Conservation (phyloP, 1,140 invertebrate species). For the Papilio aristodemus region DNA sequence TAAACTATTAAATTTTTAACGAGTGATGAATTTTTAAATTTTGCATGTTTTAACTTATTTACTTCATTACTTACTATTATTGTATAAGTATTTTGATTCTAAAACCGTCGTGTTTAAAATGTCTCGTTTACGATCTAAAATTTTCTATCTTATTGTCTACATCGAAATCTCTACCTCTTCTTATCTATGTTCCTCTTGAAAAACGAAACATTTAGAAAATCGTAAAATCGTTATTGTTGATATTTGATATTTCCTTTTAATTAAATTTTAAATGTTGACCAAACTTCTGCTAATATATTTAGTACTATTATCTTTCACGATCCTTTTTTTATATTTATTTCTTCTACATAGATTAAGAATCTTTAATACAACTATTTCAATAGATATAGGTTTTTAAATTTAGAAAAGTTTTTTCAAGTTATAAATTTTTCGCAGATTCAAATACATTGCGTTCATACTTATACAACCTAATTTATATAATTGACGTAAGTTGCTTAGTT, state of each 20-base stretch:
- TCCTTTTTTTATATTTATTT: not conserved
- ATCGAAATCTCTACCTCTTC: conserved; percentile 34
- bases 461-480: not conserved
- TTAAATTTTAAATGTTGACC: conserved; percentile 16
- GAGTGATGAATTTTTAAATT: conserved; percentile 3
- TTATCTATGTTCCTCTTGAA: conserved; percentile 24
- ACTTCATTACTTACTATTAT: conserved; percentile 5
- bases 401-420: not conserved
- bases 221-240: conserved; percentile 1
- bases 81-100: conserved; percentile 5
- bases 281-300: not conserved
- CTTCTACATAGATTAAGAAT: not conserved
- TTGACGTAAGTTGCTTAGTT: not conserved
- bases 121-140: not conserved
- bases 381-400: too few relatives aligned
- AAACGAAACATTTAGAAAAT: conserved; percentile 20
- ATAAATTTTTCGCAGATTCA: not conserved
- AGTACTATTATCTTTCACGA: not conserved
- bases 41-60: conserved; percentile 5
- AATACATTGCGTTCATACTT: not conserved
- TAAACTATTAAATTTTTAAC: not conserved
- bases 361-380: not conserved
- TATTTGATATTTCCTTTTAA: conserved; percentile 1
- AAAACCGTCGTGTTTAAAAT: not conserved
- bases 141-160: conserved; percentile 14